Conservation (phyloP, 2,888 invertebrate genomes). For the Pherbina coryleti region DNA sequence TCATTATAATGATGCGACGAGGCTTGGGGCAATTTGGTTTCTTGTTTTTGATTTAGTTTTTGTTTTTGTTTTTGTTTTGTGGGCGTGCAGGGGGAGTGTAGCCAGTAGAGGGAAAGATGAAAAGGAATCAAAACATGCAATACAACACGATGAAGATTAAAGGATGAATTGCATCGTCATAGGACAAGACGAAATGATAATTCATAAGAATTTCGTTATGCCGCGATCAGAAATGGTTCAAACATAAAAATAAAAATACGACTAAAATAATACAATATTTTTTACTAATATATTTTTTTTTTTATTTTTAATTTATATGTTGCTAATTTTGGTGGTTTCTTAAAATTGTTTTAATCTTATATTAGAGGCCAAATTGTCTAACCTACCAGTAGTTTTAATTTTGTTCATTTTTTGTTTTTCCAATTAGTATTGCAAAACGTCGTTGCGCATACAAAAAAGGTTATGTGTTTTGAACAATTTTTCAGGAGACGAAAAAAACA, state of each 20-base stretch:
- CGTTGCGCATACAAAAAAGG: too few species aligned
- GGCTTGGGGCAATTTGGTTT: background rate
- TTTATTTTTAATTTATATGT: too few species aligned
- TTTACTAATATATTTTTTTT: too few species aligned
- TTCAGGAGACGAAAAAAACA: too few species aligned
- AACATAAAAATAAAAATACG: too few species aligned
- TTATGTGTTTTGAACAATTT: too few species aligned
- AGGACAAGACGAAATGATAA: background rate
- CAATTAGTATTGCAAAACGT: background rate
- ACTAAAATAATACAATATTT: too few species aligned
- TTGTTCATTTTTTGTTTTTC: background rate
- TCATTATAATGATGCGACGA: slow-evolving; percentile 37
- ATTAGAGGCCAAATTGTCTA: background rate
- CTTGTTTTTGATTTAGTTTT: background rate
- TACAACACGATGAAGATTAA: slow-evolving; percentile 19
- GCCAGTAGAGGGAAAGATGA: background rate
- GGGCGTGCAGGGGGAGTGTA: background rate
- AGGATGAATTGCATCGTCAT: background rate
- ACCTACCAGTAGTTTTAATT: background rate
- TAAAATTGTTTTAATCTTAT: too few species aligned
- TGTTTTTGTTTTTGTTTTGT: background rate
- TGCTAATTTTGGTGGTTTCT: too few species aligned
- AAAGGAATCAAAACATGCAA: slow-evolving; percentile 34
- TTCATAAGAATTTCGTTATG: background rate
- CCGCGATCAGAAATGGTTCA: background rate